Evolutionary conservation across 2,113 vertebrate genomes (phyloP), one percentile per base, ranked within the genome.

Genomic region (Mugil cephalus): DNA sequence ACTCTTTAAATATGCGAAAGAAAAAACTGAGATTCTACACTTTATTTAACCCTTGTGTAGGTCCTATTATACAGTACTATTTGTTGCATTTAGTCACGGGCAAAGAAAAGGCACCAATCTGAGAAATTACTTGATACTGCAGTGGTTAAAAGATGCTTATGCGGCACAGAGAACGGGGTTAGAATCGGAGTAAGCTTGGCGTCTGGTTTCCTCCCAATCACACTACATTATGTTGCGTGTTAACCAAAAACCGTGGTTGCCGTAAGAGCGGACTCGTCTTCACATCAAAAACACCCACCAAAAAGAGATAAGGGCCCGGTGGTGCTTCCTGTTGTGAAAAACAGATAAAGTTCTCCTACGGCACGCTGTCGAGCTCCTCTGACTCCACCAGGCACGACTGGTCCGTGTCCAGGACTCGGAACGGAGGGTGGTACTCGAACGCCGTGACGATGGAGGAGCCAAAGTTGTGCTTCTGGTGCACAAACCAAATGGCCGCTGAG

Each of bases 361-460:
- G 76, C 62, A 70, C 50, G 69, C 88, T 88, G n/a, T 95, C 93
- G 0, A 90, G 93, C 86, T 96, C 96, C 74, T 96, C 95, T 1
- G 91, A 90, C 59, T 94, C 94, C 83, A 96, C 93, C 85, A 96
- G 88, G 76, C 93, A 87, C 19, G 93, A 91, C 84, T 92, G 91
- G 12, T 97, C 96, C 0, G 80, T 75, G 34, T 91, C 90, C 38
- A 93, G 90, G 12, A 93, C 74, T 78, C 88, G 87, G 59, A 94
- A 88, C 4, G 92, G 90, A 10, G 91, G 85, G 84, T 94, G 92
- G 78, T 95, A 94, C 87, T 94, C 88, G 4, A 94, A 94, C 1
- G 91, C 83, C 1, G 89, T 92, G 76, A 96, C 12, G 42, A 94
- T 15, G 0, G 61, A 18, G 4, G 89, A 82, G 69, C 93, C 91